A percentile compares a stretch with the other conserved stretches of the same genome.
phyloP scores from a whole-genome alignment of 2,797 vertebrate genomes.

The Anguilla obscura region DNA sequence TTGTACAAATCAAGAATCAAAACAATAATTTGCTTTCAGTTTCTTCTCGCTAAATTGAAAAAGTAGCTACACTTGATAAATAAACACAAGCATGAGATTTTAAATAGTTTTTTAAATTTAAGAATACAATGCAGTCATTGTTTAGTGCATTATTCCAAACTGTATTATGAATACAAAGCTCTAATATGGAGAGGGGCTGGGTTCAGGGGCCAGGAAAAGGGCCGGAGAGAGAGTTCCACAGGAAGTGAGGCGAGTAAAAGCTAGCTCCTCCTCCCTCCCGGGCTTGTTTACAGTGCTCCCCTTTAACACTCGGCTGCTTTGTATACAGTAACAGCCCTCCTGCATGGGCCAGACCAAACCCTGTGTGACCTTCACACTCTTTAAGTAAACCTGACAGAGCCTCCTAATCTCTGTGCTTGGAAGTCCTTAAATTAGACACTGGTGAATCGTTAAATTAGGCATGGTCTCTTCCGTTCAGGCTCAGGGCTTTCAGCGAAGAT shows the following conservation, averaged over 20 bases:
- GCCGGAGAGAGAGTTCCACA: not conserved
- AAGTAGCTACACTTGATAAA: not conserved
- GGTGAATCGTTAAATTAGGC: slow-evolving; percentile 1
- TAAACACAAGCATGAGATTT: not conserved
- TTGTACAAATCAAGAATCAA: not conserved
- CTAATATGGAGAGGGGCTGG: no score
- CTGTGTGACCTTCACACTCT: not conserved
- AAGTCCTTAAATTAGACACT: slow-evolving; percentile 6
- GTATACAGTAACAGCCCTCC: slow-evolving; percentile 22
- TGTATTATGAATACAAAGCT: no score
- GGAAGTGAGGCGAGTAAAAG: slow-evolving; percentile 5
- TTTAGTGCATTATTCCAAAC: no score
- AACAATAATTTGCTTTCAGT: not conserved
- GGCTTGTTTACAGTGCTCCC: not conserved
- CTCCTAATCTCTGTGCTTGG: slow-evolving; percentile 10
- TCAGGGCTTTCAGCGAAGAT: not conserved
- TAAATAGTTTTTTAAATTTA: no score
- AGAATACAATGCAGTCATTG: no score
- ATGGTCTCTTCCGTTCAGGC: not conserved
- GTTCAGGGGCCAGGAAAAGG: no score
- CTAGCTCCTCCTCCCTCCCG: not conserved
- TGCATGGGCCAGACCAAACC: not conserved
- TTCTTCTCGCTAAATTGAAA: not conserved
- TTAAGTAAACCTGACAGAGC: slow-evolving; percentile 22
- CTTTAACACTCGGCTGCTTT: slow-evolving; percentile 23